Conservation (phyloP, 2,797 vertebrate species). For the Tragelaphus oryx region DNA sequence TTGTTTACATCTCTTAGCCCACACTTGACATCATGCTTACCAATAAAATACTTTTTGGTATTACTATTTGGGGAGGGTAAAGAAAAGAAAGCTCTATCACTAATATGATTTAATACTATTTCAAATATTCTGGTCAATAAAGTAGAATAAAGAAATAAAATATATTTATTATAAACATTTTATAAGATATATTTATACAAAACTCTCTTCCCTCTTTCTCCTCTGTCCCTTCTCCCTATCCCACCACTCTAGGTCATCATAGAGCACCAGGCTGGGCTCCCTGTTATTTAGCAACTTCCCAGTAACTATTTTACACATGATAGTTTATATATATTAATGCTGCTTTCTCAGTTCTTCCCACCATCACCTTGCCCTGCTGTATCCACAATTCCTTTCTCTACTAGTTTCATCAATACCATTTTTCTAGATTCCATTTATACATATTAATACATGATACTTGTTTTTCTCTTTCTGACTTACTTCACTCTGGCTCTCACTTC, state of each 20-base stretch:
- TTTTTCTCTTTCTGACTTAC: not conserved
- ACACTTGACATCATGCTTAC: not conserved
- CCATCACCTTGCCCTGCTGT: not conserved
- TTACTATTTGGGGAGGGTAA: too few species aligned
- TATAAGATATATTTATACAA: not conserved
- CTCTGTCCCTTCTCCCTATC: not conserved
- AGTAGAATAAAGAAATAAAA: not conserved
- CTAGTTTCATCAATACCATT: not conserved
- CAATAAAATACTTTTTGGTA: not conserved
- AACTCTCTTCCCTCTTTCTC: not conserved
- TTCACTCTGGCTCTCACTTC: not conserved
- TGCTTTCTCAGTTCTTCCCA: not conserved
- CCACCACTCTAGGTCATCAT: not conserved
- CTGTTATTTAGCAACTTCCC: not conserved
- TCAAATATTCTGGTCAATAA: not conserved
- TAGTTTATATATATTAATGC: not conserved
- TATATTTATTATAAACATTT: not conserved
- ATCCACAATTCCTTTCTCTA: not conserved
- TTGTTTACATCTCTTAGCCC: not conserved
- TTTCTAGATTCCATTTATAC: not conserved
- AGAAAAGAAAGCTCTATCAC: not conserved
- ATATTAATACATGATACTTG: not conserved
- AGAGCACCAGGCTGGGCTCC: not conserved
- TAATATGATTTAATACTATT: not conserved
- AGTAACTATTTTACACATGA: not conserved